phyloP scores from a whole-genome alignment of 2,113 vertebrate species.

The Cyanistes caeruleus region DNA sequence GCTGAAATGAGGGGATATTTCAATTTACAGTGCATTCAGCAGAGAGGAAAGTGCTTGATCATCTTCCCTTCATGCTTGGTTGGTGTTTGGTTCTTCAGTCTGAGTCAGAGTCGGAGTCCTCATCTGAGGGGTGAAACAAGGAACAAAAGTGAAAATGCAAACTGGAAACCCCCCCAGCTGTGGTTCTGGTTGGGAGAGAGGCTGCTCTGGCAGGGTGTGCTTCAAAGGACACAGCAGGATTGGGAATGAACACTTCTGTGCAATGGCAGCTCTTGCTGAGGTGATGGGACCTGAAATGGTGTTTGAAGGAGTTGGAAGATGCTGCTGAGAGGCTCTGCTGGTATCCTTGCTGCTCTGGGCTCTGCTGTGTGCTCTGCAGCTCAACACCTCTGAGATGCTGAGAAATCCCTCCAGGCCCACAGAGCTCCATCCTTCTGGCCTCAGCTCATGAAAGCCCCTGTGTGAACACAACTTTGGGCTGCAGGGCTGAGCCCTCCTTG shows the following conservation, averaged over 20 bases:
- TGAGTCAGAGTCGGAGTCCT: constrained; percentile 84
- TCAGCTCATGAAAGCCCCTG: background rate
- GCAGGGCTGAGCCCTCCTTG: background rate
- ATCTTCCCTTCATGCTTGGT: background rate
- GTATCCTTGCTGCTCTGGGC: background rate
- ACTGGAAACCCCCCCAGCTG: background rate
- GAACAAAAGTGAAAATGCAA: background rate
- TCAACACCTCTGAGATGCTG: background rate
- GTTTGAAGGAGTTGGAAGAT: background rate
- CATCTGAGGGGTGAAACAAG: constrained; percentile 75
- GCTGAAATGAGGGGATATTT: background rate
- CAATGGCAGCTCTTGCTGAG: background rate
- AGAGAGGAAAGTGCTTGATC: background rate
- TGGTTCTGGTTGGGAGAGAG: background rate
- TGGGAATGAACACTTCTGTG: background rate
- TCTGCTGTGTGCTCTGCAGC: background rate
- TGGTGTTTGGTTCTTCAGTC: constrained; percentile 76
- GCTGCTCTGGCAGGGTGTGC: background rate
- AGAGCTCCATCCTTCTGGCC: background rate
- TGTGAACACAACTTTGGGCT: background rate
- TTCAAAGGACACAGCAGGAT: accelerated
- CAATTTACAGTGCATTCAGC: constrained; percentile 10
- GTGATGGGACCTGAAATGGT: background rate
- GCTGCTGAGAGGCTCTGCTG: background rate
- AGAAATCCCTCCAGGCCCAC: background rate